Percentiles rank a stretch among this genome's conserved stretches.
phyloP scores from a whole-genome alignment of 1,140 invertebrate genomes.

The Polypedilum pembai region DNA sequence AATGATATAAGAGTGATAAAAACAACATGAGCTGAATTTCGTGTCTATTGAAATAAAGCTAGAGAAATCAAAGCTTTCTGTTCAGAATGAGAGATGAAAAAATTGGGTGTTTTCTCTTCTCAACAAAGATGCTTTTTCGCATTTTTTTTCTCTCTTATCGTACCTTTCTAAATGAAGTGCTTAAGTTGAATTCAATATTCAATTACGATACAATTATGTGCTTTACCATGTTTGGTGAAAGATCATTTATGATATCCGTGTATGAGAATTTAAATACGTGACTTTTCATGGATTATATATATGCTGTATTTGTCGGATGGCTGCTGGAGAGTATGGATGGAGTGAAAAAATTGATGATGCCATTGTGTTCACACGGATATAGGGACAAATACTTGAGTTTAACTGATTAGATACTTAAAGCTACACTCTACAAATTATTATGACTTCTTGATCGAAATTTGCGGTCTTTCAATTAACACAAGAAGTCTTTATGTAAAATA shows the following conservation, averaged over 20 bases:
- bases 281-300: not conserved
- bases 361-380: not conserved
- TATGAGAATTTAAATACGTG: not conserved
- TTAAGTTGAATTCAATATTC: not conserved
- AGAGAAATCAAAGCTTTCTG: too few species aligned
- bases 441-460: not conserved
- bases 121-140: not conserved
- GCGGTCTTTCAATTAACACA: not conserved
- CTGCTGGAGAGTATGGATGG: not conserved
- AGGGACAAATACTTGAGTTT: not conserved
- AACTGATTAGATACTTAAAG: not conserved
- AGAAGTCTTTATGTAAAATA: not conserved
- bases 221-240: not conserved
- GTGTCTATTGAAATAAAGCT: too few species aligned
- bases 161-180: not conserved
- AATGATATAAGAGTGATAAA: too few species aligned
- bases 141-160: not conserved
- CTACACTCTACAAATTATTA: not conserved
- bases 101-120: slow-evolving; percentile 17
- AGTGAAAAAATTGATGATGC: slow-evolving; percentile 7
- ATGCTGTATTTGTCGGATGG: not conserved
- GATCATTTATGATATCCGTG: not conserved
- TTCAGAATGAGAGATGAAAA: not conserved
- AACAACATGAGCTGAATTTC: too few species aligned
- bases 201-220: slow-evolving; percentile 4